Percentiles rank a stretch among this genome's conserved stretches.
Conservation (phyloP, 2,797 vertebrate genomes). For the Margarornis squamiger region DNA sequence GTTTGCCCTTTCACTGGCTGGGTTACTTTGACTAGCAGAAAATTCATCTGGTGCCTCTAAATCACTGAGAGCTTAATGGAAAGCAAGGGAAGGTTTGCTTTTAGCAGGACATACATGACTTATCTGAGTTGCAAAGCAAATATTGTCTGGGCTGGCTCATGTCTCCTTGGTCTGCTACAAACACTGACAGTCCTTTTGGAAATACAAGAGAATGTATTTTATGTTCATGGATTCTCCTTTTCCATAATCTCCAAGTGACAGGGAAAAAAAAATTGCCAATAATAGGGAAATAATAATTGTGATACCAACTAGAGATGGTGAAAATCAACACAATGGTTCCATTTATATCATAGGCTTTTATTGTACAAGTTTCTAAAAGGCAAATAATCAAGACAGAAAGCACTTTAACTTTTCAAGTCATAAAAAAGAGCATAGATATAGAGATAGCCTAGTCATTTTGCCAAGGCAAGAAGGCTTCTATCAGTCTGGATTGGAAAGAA, state of each 20-base stretch:
- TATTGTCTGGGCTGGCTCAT: not conserved
- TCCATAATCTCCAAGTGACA: not conserved
- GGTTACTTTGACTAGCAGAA: not conserved
- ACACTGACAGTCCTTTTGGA: rapidly evolving
- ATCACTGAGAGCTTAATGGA: not conserved
- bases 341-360: not conserved
- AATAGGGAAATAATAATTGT: not conserved
- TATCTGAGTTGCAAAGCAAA: rapidly evolving
- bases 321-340: not conserved
- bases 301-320: not conserved
- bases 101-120: not conserved
- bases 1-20: rapidly evolving
- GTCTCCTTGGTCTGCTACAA: not conserved
- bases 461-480: not conserved
- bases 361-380: not conserved
- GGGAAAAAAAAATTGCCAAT: not conserved
- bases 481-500: not conserved
- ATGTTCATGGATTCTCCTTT: not conserved
- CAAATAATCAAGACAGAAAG: not conserved
- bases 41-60: not conserved
- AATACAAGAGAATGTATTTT: not conserved
- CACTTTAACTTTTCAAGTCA: not conserved
- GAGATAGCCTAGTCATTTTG: not conserved
- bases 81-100: not conserved
- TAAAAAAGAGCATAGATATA: not conserved